Evolutionary conservation across 2,113 vertebrate species (phyloP).

Genomic region (Hippocampus guttulatus): DNA sequence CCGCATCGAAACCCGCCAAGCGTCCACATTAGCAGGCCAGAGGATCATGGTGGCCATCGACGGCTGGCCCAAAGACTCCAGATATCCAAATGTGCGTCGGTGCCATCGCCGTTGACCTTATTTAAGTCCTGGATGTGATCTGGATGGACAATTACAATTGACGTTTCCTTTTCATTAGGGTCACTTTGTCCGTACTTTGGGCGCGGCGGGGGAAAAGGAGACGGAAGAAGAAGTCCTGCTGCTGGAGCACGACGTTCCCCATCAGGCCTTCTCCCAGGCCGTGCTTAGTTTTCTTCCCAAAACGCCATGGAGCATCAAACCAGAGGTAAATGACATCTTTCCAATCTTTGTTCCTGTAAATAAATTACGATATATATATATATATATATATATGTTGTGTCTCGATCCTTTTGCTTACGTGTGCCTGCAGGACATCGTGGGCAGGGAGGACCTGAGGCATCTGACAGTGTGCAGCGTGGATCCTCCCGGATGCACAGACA

Average conservation of each 20-base stretch:
- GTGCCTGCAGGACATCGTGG: conserved; percentile 80
- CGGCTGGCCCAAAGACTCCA: conserved; percentile 92
- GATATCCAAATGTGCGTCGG: conserved; percentile 90
- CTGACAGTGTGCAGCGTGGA: conserved; percentile 92
- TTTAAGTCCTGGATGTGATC: not conserved
- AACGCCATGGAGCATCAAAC: conserved; percentile 90
- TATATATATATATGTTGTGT: no score
- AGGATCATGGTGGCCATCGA: conserved; percentile 96
- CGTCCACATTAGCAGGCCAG: conserved; percentile 80
- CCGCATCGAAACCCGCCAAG: conserved; percentile 93
- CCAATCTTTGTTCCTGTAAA: no score
- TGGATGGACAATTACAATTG: not conserved
- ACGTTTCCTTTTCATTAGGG: conserved; percentile 69
- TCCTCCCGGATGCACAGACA: conserved; percentile 97
- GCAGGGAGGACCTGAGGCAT: conserved; percentile 82
- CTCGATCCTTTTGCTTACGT: not conserved
- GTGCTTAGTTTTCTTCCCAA: conserved; percentile 92
- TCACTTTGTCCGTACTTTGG: conserved; percentile 93
- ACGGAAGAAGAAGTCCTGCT: conserved; percentile 92
- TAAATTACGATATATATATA: no score
- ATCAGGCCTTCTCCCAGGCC: conserved; percentile 88
- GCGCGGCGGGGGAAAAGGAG: conserved; percentile 87
- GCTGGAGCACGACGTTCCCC: conserved; percentile 94
- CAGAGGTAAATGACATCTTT: conserved; percentile 70
- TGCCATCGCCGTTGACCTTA: not conserved